Evolutionary conservation across 2,888 invertebrate genomes (phyloP), one percentile per base, ranked within the genome.

Genomic region (Ochropleura plecta): DNA sequence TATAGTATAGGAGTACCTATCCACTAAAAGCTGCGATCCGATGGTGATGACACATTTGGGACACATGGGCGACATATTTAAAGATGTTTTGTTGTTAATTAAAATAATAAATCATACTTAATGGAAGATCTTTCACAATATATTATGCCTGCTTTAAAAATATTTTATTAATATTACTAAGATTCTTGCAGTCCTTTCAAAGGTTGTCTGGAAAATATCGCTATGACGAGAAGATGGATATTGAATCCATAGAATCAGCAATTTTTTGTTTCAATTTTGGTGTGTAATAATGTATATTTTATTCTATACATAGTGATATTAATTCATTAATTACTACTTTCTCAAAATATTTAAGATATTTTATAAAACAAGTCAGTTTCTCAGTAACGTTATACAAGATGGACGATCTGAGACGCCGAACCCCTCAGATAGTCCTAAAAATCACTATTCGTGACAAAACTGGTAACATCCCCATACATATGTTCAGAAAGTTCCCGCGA

Each of bases 391-490:
- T 63, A 82, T 70, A 76, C 44, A 72, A 78, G 49, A 59, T n/a
- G 51, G 48, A 57, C 48, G 49, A 72, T 76, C 62, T 8, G 0
- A 62, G 14, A 14, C 70, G 60, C 73, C 64, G 62, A 40, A 48
- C 78, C 76, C 81, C 81, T 74, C 70, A 55, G n/a, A 42, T 44
- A 42, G 62, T 67, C 60, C 77, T 67, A 73, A 80, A 83, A 88
- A 86, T 88, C 83, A 86, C 81, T 71, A 78, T 80, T 88, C 84
- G 83, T 83, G 84, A 86, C 84, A 86, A 81, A 82, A 86, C 81
- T 88, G 76, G 71, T 20, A 87, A 85, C 81, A 74, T 78, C 76
- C 81, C 78, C 76, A 86, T 83, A 83, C 83, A 87, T 88, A 88
- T 82, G 88, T 81, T 79, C 44, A 53, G n/a, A 73, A 81, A 82